phyloP scores from a whole-genome alignment of 2,797 vertebrate genomes.

The Monodelphis domestica region DNA sequence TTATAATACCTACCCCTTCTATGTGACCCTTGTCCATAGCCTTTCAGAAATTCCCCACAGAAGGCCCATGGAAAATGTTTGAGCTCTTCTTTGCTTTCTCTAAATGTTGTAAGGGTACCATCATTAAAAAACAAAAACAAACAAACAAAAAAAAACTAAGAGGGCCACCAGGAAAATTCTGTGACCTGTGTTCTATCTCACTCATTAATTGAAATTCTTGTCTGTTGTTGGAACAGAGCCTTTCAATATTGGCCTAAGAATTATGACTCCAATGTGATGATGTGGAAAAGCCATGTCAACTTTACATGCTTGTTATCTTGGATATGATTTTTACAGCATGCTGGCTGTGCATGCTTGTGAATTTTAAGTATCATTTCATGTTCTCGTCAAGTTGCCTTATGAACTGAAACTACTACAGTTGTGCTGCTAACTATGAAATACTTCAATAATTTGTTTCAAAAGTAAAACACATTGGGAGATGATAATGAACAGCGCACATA shows the following conservation, averaged over 20 bases:
- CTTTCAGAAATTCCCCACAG: background rate
- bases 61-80: background rate
- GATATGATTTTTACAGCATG: constrained; percentile 14
- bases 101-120: background rate
- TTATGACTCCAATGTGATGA: background rate
- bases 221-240: background rate
- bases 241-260: background rate
- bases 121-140: no score
- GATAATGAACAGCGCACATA: background rate
- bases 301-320: constrained; percentile 30
- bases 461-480: background rate
- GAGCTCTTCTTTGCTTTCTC: background rate
- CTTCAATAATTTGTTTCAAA: background rate
- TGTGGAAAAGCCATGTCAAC: constrained; percentile 23
- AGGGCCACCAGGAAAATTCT: background rate
- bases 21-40: background rate
- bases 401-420: background rate
- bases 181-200: background rate
- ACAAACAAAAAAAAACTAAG: no score
- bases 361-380: constrained; percentile 34
- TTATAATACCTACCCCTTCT: background rate
- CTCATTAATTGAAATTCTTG: background rate
- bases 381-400: background rate
- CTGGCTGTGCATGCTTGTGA: constrained; percentile 22
- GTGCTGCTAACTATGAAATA: background rate